phyloP scores from a whole-genome alignment of 1,140 invertebrate genomes.

The Eurosta solidaginis region DNA sequence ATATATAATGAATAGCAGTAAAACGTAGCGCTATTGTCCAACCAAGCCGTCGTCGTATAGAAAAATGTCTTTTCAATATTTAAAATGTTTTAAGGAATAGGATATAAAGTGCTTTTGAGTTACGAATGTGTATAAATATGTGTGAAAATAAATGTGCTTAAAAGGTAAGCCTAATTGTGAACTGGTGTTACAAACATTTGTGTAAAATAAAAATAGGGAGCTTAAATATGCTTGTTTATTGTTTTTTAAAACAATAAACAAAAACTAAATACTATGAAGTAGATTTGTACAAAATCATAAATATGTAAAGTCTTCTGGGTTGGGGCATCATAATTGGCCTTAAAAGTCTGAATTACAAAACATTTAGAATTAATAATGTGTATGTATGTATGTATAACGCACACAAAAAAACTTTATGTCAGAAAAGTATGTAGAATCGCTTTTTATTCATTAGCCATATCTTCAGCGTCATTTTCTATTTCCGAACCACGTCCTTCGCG shows the following conservation, averaged over 20 bases:
- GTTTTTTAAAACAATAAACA: neutral
- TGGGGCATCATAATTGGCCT: neutral
- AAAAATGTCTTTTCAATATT: conserved; percentile 4
- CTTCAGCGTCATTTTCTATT: conserved; percentile 49
- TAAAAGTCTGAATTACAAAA: neutral
- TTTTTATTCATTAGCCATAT: conserved; percentile 26
- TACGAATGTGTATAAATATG: too few species aligned
- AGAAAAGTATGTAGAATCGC: neutral
- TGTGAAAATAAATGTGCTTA: too few species aligned
- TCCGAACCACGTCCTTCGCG: conserved; percentile 55
- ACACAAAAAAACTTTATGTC: neutral
- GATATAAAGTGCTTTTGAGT: too few species aligned
- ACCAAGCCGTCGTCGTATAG: too few species aligned
- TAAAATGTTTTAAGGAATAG: too few species aligned
- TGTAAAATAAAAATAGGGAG: neutral
- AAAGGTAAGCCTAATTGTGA: too few species aligned
- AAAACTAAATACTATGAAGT: neutral
- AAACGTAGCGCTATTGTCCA: neutral
- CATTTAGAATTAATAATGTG: too few species aligned
- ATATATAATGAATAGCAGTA: neutral
- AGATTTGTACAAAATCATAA: neutral
- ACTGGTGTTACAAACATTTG: neutral
- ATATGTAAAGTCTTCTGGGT: conserved; percentile 1
- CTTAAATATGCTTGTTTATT: too few species aligned
- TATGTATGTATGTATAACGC: too few species aligned